Conservation (phyloP, 2,888 invertebrate species). For the Ophioninae sp. region DNA sequence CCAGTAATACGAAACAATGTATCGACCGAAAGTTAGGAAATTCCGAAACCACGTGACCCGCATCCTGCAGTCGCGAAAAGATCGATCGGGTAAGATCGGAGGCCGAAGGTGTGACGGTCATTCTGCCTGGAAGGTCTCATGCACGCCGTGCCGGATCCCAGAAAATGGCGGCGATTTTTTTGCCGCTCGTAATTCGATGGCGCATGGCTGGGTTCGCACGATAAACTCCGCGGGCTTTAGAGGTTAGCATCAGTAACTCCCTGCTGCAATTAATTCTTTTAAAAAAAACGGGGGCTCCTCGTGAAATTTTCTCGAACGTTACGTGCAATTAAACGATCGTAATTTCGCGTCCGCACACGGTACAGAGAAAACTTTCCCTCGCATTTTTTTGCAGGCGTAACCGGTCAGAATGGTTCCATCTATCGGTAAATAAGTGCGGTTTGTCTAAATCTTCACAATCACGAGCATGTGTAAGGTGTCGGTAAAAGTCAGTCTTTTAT, state of each 20-base stretch:
- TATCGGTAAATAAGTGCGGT: not conserved
- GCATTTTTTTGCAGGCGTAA: not conserved
- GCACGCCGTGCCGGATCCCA: conserved; percentile 6
- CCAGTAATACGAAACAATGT: not conserved
- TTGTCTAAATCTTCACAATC: not conserved
- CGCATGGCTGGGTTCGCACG: conserved; percentile 72
- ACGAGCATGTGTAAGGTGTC: not conserved
- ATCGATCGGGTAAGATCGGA: not conserved
- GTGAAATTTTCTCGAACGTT: conserved; percentile 12
- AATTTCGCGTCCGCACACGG: not conserved
- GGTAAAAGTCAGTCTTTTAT: not conserved
- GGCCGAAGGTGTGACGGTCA: conserved; percentile 35
- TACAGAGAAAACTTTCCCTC: not conserved
- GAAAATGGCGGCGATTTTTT: conserved; percentile 46
- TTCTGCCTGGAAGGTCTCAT: conserved; percentile 12
- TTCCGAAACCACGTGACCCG: not conserved
- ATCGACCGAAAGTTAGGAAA: not conserved
- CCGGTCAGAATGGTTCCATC: not conserved
- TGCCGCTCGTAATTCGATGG: conserved; percentile 66
- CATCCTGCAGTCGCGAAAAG: not conserved
- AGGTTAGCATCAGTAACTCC: conserved; percentile 21
- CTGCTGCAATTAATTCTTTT: conserved; percentile 33
- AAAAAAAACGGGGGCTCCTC: not conserved
- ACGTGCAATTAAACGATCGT: not conserved
- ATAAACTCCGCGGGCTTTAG: conserved; percentile 66